phyloP scores from a whole-genome alignment of 2,888 invertebrate species.

The Stenolophus ochropezus region DNA sequence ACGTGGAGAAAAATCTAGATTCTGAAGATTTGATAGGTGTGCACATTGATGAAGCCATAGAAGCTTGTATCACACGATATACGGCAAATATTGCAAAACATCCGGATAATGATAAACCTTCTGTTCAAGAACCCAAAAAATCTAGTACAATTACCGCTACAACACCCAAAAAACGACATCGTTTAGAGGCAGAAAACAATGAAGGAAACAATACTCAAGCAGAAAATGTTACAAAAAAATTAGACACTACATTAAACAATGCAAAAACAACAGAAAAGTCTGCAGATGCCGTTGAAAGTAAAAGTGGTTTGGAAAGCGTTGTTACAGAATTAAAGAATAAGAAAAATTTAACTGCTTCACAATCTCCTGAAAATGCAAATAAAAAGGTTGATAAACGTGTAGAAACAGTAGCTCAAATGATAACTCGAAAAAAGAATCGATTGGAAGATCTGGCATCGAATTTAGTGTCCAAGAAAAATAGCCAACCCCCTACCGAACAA shows the following conservation, averaged over 20 bases:
- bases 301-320: conserved; percentile 69
- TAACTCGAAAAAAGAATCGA: conserved; percentile 79
- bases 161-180: conserved; percentile 84
- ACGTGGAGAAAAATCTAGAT: conserved; percentile 61
- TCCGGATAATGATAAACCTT: conserved; percentile 62
- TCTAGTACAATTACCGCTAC: conserved; percentile 73
- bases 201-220: conserved; percentile 62
- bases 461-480: conserved; percentile 78
- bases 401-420: conserved; percentile 71
- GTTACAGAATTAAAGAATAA: conserved; percentile 71
- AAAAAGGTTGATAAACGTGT: conserved; percentile 64
- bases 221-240: conserved; percentile 53
- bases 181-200: conserved; percentile 78
- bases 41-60: conserved; percentile 77
- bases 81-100: conserved; percentile 65
- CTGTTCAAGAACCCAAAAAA: conserved; percentile 70
- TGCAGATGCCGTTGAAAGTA: conserved; percentile 65
- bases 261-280: conserved; percentile 62
- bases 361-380: no score
- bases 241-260: conserved; percentile 61
- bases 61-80: conserved; percentile 75
- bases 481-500: conserved; percentile 74
- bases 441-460: conserved; percentile 78
- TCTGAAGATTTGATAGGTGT: conserved; percentile 63
- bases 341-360: conserved; percentile 61